Evolutionary conservation across 1,140 invertebrate genomes (phyloP).

Genomic region (Piezodorus guildinii): DNA sequence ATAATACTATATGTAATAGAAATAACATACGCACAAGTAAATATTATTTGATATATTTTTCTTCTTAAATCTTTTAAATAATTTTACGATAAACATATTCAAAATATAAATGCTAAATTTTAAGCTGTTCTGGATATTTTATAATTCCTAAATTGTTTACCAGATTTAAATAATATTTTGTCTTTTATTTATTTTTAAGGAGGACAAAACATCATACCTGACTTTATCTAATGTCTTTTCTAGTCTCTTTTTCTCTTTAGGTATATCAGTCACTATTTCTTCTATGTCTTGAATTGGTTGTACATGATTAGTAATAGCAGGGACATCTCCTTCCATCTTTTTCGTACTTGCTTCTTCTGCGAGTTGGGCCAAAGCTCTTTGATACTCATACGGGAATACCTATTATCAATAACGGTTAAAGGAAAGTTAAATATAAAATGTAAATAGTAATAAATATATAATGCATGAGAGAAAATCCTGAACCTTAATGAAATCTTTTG

Average conservation of each 20-base stretch:
- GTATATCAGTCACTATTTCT: conserved; percentile 63
- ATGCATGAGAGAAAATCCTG: conserved; percentile 15
- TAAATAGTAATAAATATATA: background rate
- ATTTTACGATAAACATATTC: too few relatives aligned
- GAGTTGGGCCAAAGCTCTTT: conserved; percentile 70
- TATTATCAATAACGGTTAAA: conserved; percentile 23
- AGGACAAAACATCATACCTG: conserved; percentile 41
- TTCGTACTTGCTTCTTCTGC: conserved; percentile 43
- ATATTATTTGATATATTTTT: too few relatives aligned
- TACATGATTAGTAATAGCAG: conserved; percentile 33
- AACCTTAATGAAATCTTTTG: conserved; percentile 78
- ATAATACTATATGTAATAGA: too few relatives aligned
- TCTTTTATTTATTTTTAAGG: too few relatives aligned
- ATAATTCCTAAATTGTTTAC: too few relatives aligned
- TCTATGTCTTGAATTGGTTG: conserved; percentile 68
- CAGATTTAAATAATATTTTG: too few relatives aligned
- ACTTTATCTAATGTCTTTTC: conserved; percentile 83
- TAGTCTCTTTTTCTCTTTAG: conserved; percentile 60
- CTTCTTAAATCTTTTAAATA: too few relatives aligned
- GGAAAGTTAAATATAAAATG: background rate
- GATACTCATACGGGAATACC: conserved; percentile 95
- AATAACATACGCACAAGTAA: too few relatives aligned
- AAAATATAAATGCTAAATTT: too few relatives aligned
- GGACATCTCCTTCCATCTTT: conserved; percentile 34
- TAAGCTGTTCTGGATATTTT: too few relatives aligned